Base-by-base conservation (phyloP, 2,113 vertebrate species). In the Turdus rufiventris region DNA sequence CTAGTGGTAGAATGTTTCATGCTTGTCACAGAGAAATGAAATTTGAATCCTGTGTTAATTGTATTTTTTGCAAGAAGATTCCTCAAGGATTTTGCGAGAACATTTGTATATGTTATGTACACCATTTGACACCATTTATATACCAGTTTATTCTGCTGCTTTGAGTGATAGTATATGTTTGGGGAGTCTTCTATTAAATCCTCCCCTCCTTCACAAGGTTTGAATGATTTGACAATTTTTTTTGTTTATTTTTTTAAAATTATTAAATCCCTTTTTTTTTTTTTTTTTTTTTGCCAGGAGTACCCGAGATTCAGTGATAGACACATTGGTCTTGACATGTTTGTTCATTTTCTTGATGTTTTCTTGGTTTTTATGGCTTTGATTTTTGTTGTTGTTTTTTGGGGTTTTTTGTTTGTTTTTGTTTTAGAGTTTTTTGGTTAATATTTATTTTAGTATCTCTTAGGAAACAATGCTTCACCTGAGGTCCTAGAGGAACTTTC, bases 131-230 rank as follows among this genome's bases (percentile, higher is more conserved):
- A 62, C 29, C 20, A 26, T 71, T 88, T 84, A 20, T 60, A 12
- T 58, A 12, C 11, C 53, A 40, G 21, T 48, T 61, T 50, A 15
- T 17, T 81, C 8, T 50, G 14, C 58, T 88, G 12, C n/a, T 79
- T 68, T 3, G 8, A 43, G 12, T 12, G 14, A 9, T 72, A 57
- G 12, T 36, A 31, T 4, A 3, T 40, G 7, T 65, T 73, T 62
- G 45, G 25, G 4, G 29, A 62, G n/a, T 68, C 14, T 83, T 83
- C 24, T 80, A 2, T 71, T 71, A 34, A 57, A 36, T 43, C 6
- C 6, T 38, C 4, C 6, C 1, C 2, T 74, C 5, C 6, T 78
- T 14, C 9, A 43, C 0, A 5, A 62, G 21, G 13, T 83, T 73
- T 63, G 48, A 81, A 65, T 74, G 5, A 68, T 66, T 62, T 48